Evolutionary conservation across 2,797 vertebrate genomes (phyloP), one percentile per base, ranked within the genome.

Genomic region (Gadopsis bispinosus): DNA sequence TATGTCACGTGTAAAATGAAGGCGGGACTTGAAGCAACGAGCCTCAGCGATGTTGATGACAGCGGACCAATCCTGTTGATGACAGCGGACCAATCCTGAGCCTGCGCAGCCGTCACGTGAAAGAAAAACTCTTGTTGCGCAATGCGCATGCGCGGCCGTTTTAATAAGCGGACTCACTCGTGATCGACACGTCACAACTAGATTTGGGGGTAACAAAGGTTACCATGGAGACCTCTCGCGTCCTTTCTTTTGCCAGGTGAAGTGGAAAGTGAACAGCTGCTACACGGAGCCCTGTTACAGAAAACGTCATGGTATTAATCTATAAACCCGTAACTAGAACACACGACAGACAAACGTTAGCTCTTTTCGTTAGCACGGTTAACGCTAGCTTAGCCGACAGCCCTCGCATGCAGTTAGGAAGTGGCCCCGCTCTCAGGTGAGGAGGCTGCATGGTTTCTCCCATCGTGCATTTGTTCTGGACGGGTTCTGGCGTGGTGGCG

Each of bases 201-300:
- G 26, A 26, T 26, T 26, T 26, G 19, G 47, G 87, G 88, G 86
- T 95, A 94, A 95, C 93, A 95, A 95, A 95, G 93, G 94, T 94
- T 95, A 92, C 95, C 89, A 94, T 95, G 90, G 94, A 90, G 90
- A 94, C 88, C 73, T 56, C 70, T 80, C 79, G 26, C 83, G 88
- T 90, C 88, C 90, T 94, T 94, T 94, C 92, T 95, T 91, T 84
- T 73, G 59, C 45, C 31, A 72, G 67, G 33, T 39, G 60, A 68
- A 78, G 51, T 53, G 11, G 55, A 68, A 59, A 70, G 55, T 13
- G 12, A 66, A 48, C 85, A 79, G 76, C 72, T 76, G 80, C 79
- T 51, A 6, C 75, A 2, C 16, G 55, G 11, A 50, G 7, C 8
- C 66, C 29, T 20, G 9, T 48, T 35, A 33, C 35, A 5, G 3